A percentile compares a stretch with the other conserved stretches of the same genome.
Evolutionary conservation across 2,888 invertebrate species (phyloP).

Genomic region (Drosophila anceps): DNA sequence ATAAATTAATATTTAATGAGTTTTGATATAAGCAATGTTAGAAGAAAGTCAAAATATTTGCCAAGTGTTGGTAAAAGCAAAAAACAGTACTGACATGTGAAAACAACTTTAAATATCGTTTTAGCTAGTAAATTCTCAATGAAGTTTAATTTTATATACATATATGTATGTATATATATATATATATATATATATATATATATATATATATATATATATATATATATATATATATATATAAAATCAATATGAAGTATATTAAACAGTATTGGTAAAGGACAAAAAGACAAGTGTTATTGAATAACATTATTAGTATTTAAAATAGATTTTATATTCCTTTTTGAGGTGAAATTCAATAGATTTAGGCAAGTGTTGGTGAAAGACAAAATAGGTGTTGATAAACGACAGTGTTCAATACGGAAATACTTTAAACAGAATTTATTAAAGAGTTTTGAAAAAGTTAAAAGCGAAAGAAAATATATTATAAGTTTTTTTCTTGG

Average conservation of each 20-base stretch:
- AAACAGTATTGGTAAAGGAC: neutral
- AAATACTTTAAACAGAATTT: neutral
- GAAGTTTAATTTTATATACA: too few species aligned
- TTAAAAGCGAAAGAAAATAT: neutral
- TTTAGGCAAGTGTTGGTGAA: neutral
- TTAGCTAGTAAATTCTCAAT: too few species aligned
- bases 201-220: too few species aligned
- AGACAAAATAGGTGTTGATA: neutral
- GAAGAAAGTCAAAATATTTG: too few species aligned
- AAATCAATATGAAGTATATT: neutral
- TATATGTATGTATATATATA: too few species aligned
- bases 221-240: too few species aligned
- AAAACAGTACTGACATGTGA: too few species aligned
- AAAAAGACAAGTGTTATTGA: neutral
- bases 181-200: too few species aligned
- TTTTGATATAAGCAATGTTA: too few species aligned
- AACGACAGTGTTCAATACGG: neutral
- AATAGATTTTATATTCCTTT: neutral
- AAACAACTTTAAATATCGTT: too few species aligned
- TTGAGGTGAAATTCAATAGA: neutral
- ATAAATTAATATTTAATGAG: neutral
- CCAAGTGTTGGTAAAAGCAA: too few species aligned
- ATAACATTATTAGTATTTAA: neutral
- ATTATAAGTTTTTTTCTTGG: neutral
- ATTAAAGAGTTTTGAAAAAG: neutral